Conservation (phyloP, 2,797 vertebrate species). For the Trachops cirrhosus region DNA sequence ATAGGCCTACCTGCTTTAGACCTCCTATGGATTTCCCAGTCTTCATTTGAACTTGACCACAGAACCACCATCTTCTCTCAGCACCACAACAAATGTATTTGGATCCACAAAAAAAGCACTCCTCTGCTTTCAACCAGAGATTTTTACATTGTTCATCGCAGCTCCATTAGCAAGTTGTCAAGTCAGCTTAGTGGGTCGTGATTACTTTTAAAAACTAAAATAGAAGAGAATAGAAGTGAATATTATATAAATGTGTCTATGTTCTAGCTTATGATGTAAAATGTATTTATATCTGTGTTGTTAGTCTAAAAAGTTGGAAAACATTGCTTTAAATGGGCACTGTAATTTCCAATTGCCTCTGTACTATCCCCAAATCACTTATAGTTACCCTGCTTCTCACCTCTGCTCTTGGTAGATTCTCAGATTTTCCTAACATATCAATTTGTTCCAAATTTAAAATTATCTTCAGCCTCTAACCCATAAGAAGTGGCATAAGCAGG, state of each 20-base stretch:
- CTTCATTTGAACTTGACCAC: slow-evolving; percentile 12
- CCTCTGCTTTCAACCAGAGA: background rate
- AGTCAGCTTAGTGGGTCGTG: background rate
- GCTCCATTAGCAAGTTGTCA: background rate
- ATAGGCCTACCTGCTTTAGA: background rate
- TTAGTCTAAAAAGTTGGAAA: background rate
- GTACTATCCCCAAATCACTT: background rate
- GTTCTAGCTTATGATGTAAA: background rate
- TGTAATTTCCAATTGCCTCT: background rate
- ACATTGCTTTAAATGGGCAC: background rate
- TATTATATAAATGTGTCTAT: background rate
- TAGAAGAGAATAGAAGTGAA: background rate
- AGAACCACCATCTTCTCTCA: background rate
- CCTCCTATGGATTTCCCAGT: background rate
- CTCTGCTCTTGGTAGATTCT: background rate
- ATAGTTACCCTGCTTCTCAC: background rate
- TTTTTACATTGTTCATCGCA: background rate
- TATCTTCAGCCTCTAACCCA: background rate
- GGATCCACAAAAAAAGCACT: background rate
- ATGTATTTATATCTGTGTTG: background rate
- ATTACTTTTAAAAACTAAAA: background rate
- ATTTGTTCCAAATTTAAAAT: slow-evolving; percentile 18
- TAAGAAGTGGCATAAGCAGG: too few relatives aligned
- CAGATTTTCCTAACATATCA: background rate
- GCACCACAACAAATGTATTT: background rate